phyloP scores from a whole-genome alignment of 2,888 invertebrate species.

The Eupithecia abbreviata region DNA sequence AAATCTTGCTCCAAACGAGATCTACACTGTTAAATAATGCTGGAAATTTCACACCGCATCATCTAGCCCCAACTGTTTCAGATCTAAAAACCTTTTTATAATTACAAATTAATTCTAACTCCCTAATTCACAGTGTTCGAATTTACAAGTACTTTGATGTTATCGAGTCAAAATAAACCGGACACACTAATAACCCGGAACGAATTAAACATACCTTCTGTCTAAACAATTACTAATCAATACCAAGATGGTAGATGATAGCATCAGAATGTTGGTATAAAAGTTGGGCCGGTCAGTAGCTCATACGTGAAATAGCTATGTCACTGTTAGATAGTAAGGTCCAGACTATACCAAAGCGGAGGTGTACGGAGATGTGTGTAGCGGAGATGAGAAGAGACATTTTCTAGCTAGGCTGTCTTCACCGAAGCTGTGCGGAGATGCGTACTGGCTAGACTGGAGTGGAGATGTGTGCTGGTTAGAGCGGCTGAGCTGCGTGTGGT shows the following conservation, averaged over 20 bases:
- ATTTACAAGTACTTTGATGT: slow-evolving; percentile 20
- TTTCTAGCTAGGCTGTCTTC: no score
- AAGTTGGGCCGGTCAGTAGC: slow-evolving; percentile 53
- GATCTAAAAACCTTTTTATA: neutral
- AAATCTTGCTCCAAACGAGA: no score
- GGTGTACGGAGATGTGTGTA: no score
- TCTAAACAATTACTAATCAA: slow-evolving; percentile 42
- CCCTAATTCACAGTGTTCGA: slow-evolving; percentile 9
- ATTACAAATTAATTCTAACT: neutral
- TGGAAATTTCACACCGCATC: no score
- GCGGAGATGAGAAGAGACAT: no score
- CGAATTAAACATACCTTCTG: slow-evolving; percentile 38
- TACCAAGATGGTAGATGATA: slow-evolving; percentile 37
- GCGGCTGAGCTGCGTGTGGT: no score
- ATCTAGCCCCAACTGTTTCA: neutral
- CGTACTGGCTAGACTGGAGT: no score
- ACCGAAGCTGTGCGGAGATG: no score
- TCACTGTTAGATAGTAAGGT: neutral
- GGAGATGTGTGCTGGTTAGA: no score
- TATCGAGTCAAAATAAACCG: slow-evolving; percentile 25
- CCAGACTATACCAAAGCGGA: no score
- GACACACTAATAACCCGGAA: slow-evolving; percentile 37
- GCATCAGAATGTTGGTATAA: slow-evolving; percentile 46
- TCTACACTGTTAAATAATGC: no score
- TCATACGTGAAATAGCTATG: slow-evolving; percentile 6